phyloP scores from a whole-genome alignment of 1,140 invertebrate genomes.

The Neelides sp. region DNA sequence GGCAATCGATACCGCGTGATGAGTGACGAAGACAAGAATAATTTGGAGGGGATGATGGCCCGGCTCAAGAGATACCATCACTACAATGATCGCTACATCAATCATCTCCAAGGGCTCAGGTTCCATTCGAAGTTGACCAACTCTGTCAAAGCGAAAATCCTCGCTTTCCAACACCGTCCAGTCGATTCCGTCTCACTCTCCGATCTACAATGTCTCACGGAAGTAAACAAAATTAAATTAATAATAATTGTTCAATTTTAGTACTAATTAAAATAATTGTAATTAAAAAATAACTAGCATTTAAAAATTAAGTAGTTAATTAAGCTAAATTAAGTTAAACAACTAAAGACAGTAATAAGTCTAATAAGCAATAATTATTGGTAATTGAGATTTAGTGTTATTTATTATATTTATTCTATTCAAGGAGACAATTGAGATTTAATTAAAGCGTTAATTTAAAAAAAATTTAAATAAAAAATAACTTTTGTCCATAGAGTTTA shows the following conservation, averaged over 20 bases:
- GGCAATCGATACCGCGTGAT: neutral
- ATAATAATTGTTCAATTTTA: neutral
- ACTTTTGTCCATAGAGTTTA: too few species aligned
- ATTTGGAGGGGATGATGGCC: slow-evolving; percentile 41
- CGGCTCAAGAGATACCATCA: slow-evolving; percentile 49
- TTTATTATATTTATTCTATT: neutral
- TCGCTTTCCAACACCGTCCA: slow-evolving; percentile 50
- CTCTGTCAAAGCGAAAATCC: slow-evolving; percentile 46
- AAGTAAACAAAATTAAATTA: slow-evolving; percentile 34
- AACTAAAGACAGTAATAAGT: neutral
- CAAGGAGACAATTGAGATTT: neutral
- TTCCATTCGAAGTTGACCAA: slow-evolving; percentile 47
- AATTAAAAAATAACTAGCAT: too few species aligned
- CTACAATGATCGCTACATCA: slow-evolving; percentile 52
- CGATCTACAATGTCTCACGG: slow-evolving; percentile 51
- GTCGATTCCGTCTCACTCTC: slow-evolving; percentile 50
- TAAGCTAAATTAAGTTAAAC: neutral
- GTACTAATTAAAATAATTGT: neutral
- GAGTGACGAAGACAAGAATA: neutral
- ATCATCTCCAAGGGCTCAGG: slow-evolving; percentile 51
- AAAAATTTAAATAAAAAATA: neutral
- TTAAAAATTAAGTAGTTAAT: too few species aligned
- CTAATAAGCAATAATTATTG: neutral
- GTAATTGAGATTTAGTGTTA: neutral
- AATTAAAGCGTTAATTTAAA: too few species aligned